Percentiles rank a stretch among this genome's conserved stretches.
phyloP scores from a whole-genome alignment of 2,113 vertebrate genomes.

The Colius striatus region DNA sequence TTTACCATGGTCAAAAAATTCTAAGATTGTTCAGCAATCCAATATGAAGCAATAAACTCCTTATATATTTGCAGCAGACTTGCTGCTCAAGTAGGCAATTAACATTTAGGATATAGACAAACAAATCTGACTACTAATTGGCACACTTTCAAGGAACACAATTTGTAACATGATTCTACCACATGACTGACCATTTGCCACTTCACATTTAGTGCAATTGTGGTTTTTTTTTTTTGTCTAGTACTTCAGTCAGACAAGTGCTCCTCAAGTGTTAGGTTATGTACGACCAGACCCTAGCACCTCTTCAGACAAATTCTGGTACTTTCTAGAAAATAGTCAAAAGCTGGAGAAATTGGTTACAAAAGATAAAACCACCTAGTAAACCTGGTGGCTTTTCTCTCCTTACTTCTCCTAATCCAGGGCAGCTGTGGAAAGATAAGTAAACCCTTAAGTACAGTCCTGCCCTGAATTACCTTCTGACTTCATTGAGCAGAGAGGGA shows the following conservation, averaged over 20 bases:
- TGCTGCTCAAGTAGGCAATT: background rate
- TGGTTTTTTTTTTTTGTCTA: background rate
- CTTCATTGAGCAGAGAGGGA: background rate
- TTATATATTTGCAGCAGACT: background rate
- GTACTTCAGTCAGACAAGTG: background rate
- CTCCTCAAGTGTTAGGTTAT: background rate
- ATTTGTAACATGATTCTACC: background rate
- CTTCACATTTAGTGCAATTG: background rate
- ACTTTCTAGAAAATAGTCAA: background rate
- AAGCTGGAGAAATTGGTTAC: background rate
- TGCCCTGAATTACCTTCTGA: background rate
- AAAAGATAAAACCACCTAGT: background rate
- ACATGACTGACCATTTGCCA: background rate
- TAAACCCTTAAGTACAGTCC: background rate
- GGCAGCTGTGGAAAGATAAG: background rate
- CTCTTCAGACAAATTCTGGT: background rate
- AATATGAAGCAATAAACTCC: rapidly evolving
- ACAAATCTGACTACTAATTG: background rate
- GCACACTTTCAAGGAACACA: background rate
- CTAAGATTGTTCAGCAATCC: background rate
- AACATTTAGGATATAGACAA: background rate
- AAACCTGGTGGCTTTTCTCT: background rate
- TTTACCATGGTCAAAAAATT: no score
- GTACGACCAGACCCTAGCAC: background rate
- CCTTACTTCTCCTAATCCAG: background rate